phyloP scores from a whole-genome alignment of 2,888 invertebrate genomes.

The Gryllus longicercus region DNA sequence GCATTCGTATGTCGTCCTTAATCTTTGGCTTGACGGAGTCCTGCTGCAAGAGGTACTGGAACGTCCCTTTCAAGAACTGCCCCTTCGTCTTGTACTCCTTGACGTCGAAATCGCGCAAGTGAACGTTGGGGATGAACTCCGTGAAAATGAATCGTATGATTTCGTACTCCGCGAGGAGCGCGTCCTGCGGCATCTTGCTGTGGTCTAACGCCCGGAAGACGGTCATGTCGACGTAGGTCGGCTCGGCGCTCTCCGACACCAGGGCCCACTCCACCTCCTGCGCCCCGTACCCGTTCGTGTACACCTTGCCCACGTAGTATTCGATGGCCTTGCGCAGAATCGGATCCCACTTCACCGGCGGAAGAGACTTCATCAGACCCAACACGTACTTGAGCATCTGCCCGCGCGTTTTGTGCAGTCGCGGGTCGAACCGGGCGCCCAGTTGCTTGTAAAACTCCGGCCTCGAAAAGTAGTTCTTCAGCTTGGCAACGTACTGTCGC shows the following conservation, averaged over 20 bases:
- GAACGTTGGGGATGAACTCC: slow-evolving; percentile 22
- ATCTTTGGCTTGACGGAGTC: neutral
- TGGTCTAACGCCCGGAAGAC: neutral
- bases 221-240: neutral
- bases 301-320: slow-evolving; percentile 22
- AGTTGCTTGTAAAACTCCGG: neutral
- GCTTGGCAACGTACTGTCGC: neutral
- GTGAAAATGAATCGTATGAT: slow-evolving; percentile 22
- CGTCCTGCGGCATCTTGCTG: slow-evolving; percentile 6
- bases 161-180: neutral
- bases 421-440: neutral
- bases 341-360: neutral
- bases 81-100: slow-evolving; percentile 21
- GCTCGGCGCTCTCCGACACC: neutral
- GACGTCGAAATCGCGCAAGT: slow-evolving; percentile 18
- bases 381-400: neutral
- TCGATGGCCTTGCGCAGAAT: neutral
- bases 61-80: slow-evolving; percentile 19
- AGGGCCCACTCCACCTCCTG: slow-evolving; percentile 18
- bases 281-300: slow-evolving; percentile 22
- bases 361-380: neutral
- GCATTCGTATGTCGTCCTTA: neutral
- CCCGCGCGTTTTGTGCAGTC: slow-evolving; percentile 4
- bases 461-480: neutral
- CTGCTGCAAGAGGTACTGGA: neutral